Conservation (phyloP, 1,140 invertebrate genomes). For the Anastrepha ludens region DNA sequence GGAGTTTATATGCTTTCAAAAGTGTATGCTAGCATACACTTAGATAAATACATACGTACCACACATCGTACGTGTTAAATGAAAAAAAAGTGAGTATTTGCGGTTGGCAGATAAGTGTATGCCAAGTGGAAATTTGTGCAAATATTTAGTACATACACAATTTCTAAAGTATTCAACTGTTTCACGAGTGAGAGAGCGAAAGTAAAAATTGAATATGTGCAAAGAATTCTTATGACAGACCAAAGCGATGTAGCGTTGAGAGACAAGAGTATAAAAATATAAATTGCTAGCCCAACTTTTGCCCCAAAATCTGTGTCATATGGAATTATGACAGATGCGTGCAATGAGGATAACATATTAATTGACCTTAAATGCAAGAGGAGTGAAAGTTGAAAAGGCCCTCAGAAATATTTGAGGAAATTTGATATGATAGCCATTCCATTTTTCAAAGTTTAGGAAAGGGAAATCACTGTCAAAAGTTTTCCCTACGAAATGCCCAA, state of each 20-base stretch:
- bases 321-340: conserved; percentile 26
- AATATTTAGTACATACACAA: background rate
- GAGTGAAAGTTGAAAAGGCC: background rate
- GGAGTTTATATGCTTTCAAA: background rate
- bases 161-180: conserved; percentile 20
- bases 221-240: background rate
- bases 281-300: conserved; percentile 22
- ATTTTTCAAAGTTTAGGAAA: background rate
- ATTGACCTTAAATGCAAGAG: conserved; percentile 8
- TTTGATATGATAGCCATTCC: background rate
- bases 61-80: background rate
- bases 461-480: too few species aligned
- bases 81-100: background rate
- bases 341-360: conserved; percentile 19
- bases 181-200: background rate
- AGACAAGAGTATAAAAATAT: background rate
- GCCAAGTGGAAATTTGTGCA: conserved; percentile 33
- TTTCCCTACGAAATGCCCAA: too few species aligned
- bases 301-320: background rate
- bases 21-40: background rate
- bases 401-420: background rate
- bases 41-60: background rate
- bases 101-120: background rate
- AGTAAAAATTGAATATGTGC: background rate
- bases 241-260: background rate